These are phyloP conservation scores for Toxonevra muliebris DNA, from an alignment of 2,888 invertebrate genomes.

Conservation along the genomic window DNA sequence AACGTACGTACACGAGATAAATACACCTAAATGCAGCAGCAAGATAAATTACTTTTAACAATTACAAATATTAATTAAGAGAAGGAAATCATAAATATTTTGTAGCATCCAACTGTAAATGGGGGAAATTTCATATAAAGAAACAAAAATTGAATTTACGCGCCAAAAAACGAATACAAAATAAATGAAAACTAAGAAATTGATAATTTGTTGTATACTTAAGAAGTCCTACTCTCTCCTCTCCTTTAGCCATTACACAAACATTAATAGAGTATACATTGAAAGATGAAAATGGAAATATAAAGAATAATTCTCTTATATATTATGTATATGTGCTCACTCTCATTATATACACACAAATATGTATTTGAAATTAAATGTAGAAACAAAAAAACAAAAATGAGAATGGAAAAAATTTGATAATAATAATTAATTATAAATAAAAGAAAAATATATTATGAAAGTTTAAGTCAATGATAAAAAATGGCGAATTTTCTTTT, in stretches of 20 bases:
- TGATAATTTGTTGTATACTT: too few relatives aligned
- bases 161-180: too few relatives aligned
- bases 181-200: too few relatives aligned
- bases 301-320: constrained; percentile 18
- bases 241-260: constrained; percentile 1
- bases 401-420: constrained; percentile 1
- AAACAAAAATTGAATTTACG: too few relatives aligned
- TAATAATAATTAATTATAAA: constrained; percentile 10
- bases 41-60: too few relatives aligned
- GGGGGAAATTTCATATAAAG: too few relatives aligned
- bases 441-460: constrained; percentile 32
- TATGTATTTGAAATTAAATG: constrained; percentile 32
- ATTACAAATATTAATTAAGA: too few relatives aligned
- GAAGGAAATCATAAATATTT: too few relatives aligned
- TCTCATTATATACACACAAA: constrained; percentile 31
- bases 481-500: constrained; percentile 18
- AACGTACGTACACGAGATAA: too few relatives aligned
- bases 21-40: too few relatives aligned
- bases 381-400: constrained; percentile 20
- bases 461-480: constrained; percentile 33
- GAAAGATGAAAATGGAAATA: constrained; percentile 6
- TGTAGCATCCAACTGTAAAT: too few relatives aligned
- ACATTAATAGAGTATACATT: constrained; percentile 9
- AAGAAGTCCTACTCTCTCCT: constrained; percentile 14
- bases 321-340: constrained; percentile 32